Evolutionary conservation across 1,140 invertebrate genomes (phyloP).

Genomic region (Fopius arisanus): DNA sequence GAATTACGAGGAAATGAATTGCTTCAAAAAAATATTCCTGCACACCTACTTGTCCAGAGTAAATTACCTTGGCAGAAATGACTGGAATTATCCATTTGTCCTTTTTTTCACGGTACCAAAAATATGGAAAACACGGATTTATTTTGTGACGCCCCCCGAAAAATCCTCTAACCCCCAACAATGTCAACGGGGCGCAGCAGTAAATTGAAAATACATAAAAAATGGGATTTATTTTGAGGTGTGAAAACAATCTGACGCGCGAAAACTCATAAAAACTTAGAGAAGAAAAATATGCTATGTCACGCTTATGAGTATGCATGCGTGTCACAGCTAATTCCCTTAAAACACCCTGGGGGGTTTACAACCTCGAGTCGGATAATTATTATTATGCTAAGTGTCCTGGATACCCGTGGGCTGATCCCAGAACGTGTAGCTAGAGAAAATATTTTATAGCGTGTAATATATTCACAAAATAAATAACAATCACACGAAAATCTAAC

Average conservation of each 20-base stretch:
- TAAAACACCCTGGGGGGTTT: neutral
- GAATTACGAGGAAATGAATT: too few relatives aligned
- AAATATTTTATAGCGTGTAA: neutral
- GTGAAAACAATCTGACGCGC: neutral
- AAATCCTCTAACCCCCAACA: too few relatives aligned
- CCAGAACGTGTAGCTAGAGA: neutral
- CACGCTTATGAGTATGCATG: constrained; percentile 12
- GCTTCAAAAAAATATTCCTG: too few relatives aligned
- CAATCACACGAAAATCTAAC: neutral
- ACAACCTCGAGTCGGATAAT: neutral
- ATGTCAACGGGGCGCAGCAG: too few relatives aligned
- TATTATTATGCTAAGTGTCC: constrained; percentile 3
- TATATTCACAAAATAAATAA: neutral
- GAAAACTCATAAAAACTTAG: neutral
- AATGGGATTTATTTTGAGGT: neutral
- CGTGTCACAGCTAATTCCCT: constrained; percentile 3
- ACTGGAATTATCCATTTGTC: too few relatives aligned
- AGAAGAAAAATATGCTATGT: neutral
- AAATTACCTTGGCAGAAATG: too few relatives aligned
- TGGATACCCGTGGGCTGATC: neutral
- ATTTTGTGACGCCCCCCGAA: too few relatives aligned
- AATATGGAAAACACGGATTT: too few relatives aligned
- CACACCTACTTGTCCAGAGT: too few relatives aligned
- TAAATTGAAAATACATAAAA: neutral
- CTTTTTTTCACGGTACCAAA: too few relatives aligned